Evolutionary conservation across 2,888 invertebrate species (phyloP), one percentile per base, ranked within the genome.

Genomic region (Actias luna): DNA sequence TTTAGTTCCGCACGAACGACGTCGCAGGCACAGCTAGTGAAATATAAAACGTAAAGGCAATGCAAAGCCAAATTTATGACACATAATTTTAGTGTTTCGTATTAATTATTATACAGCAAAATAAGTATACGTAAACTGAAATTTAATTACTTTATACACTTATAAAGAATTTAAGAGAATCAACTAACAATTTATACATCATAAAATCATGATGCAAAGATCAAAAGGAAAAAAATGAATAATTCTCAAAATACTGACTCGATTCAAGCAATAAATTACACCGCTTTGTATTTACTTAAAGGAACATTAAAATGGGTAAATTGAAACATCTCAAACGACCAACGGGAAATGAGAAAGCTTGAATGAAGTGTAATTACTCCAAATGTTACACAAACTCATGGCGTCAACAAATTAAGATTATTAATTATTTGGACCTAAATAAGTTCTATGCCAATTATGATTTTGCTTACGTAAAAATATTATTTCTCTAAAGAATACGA

Each of bases 351-450:
- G 59, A 61, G 61, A 64, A 65, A 63, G 46, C 64, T 66, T 65
- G 62, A 63, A 64, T 67, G 68, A 70, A 76, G 71, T 70, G 59
- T 64, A 74, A 77, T 72, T 70, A 65, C 68, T 73, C 71, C 65
- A 64, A 71, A 71, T 73, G 60, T 68, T 36, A 50, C 22, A 65
- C 67, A 64, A 63, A 72, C 69, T 62, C 63, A 60, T 64, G 60
- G 65, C 68, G 67, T 70, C 72, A 71, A 72, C 73, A 76, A 76
- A 77, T 75, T 74, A 65, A 72, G 69, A 74, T 76, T 72, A 68
- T 70, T 75, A 78, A 76, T 77, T 77, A 75, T 64, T 68, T 69
- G 27, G 60, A 55, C 63, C 69, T 72, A 72, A 72, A 74, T 71
- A 74, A 69, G 64, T 68, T 68, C 63, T 67, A 62, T 62, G 59